phyloP scores from a whole-genome alignment of 64 coral and sea anemone genomes.

The Catalaphyllia jardinei region DNA sequence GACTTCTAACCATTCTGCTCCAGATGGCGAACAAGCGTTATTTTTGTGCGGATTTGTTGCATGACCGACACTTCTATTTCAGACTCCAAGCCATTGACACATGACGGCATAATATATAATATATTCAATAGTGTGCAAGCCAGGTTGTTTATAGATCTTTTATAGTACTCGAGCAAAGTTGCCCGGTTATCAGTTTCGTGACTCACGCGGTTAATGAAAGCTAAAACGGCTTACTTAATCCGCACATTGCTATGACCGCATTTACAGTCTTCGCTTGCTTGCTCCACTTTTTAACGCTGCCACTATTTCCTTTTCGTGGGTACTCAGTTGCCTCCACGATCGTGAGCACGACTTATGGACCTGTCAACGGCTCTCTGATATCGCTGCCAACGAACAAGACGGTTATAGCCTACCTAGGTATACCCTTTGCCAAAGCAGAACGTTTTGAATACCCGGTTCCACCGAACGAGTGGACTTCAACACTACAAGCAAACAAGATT shows the following conservation, averaged over 20 bases:
- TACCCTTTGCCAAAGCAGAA: slow-evolving; percentile 33
- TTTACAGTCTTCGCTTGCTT: neutral
- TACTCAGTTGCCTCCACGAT: neutral
- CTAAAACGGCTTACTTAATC: too few species aligned
- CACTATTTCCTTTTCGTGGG: neutral
- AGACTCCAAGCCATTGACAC: too few species aligned
- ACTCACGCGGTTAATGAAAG: too few species aligned
- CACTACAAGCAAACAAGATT: slow-evolving; percentile 12
- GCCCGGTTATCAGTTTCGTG: too few species aligned
- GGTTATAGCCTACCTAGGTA: slow-evolving; percentile 35
- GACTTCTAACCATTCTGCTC: too few species aligned
- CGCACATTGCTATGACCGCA: neutral
- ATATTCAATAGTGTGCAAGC: too few species aligned
- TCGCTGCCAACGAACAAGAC: slow-evolving; percentile 34
- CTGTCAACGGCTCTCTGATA: neutral
- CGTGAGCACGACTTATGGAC: slow-evolving; percentile 36
- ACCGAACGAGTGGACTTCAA: neutral
- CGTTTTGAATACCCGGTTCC: slow-evolving; percentile 37
- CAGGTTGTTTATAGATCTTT: too few species aligned
- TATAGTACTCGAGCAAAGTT: too few species aligned
- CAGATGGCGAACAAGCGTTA: too few species aligned
- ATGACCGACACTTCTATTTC: too few species aligned
- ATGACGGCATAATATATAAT: too few species aligned
- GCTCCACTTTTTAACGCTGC: neutral
- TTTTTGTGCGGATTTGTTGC: too few species aligned